Conservation (phyloP, 2,113 vertebrate genomes). For the Ailuropoda melanoleuca region DNA sequence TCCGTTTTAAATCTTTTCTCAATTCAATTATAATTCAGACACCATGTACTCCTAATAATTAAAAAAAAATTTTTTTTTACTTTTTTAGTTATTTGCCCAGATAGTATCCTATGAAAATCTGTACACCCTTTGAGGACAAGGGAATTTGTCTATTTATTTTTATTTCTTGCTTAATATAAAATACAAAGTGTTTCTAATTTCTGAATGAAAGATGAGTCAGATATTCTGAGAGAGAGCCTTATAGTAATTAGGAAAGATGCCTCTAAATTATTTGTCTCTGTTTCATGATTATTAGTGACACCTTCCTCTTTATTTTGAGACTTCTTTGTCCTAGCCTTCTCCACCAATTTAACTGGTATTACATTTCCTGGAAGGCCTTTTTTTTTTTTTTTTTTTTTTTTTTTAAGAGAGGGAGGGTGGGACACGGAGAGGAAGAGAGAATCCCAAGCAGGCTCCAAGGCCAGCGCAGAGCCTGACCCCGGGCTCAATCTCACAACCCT, state of each 20-base stretch:
- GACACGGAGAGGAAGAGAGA: neutral
- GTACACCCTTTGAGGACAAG: neutral
- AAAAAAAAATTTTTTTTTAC: neutral
- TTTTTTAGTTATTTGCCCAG: neutral
- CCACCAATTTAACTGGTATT: neutral
- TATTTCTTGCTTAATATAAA: neutral
- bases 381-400: neutral
- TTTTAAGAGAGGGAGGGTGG: neutral
- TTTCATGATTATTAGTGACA: neutral
- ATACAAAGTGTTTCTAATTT: neutral
- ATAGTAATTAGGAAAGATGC: neutral
- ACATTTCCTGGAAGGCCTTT: neutral
- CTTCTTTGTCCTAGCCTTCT: neutral
- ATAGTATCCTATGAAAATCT: neutral
- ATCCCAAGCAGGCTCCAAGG: neutral
- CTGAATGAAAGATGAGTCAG: conserved; percentile 1
- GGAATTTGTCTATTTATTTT: neutral
- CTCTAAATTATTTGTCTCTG: neutral
- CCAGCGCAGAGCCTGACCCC: neutral
- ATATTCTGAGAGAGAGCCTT: neutral
- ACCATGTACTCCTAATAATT: neutral
- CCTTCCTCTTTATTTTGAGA: neutral
- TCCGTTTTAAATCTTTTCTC: neutral
- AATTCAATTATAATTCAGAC: neutral
- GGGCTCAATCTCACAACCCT: neutral